Conservation (phyloP, 2,797 vertebrate species). For the Manis pentadactyla region DNA sequence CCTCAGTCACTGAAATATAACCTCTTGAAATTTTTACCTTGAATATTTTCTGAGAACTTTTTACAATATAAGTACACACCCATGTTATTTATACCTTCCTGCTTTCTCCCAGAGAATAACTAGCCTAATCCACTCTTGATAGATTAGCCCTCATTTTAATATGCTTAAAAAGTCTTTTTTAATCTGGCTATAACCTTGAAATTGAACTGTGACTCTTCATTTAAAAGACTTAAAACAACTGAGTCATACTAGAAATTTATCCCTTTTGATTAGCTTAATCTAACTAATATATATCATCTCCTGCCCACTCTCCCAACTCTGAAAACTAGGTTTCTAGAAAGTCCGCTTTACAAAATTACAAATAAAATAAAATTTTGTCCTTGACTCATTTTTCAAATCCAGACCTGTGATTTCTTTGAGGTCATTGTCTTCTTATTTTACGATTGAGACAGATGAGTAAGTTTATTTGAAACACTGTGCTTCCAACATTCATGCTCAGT, state of each 20-base stretch:
- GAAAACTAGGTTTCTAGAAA: background rate
- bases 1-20: background rate
- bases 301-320: background rate
- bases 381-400: background rate
- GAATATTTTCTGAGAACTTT: background rate
- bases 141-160: background rate
- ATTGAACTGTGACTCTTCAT: background rate
- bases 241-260: background rate
- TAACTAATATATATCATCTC: background rate
- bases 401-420: background rate
- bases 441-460: background rate
- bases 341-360: constrained; percentile 16
- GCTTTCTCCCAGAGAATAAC: background rate
- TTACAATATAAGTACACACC: background rate
- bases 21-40: background rate
- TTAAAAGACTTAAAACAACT: background rate
- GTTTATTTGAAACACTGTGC: background rate
- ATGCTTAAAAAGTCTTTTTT: background rate
- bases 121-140: background rate
- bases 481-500: fast-evolving
- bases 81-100: background rate
- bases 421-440: background rate
- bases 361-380: constrained; percentile 15
- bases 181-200: background rate
- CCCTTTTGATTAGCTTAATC: background rate